Base-by-base conservation (phyloP, 2,888 invertebrate species). In the Mimas tiliae region DNA sequence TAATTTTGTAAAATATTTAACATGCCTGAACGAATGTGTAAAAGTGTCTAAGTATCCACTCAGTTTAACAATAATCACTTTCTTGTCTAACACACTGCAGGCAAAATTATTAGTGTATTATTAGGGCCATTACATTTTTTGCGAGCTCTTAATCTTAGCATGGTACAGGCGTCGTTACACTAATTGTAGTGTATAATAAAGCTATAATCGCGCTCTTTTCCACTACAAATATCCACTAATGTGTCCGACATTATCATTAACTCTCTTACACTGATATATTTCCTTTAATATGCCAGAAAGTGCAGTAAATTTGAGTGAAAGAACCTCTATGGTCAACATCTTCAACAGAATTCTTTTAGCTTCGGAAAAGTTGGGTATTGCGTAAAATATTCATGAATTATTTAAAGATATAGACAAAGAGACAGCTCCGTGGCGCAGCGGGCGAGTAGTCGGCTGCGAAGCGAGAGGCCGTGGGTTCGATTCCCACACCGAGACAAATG, bases 141-240 rank as follows among this genome's bases (percentile, higher is more conserved):
- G 58, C 58, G 12, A 12, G 14, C 42, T 19, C 19, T 58, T 19
- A 58, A 42, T 58, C 58, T 58, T 19, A 21, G 58, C 42, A 58
- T 42, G 19, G 42, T 38, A 19, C 42, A 58, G 58, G 58, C 58
- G 58, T 58, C 58, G 42, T 58, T 72, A 67, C 70, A 70, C 76
- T 81, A 80, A 82, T 81, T 80, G 83, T 73, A 70, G 76, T 73
- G 85, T 81, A 86, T 86, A 86, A 86, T 86, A 82, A 78, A 79
- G 74, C 79, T 68, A 85, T 86, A 75, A 82, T 79, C 72, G 72
- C 73, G 66, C 72, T 73, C 81, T 81, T 83, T 82, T 80, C 80
- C 83, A 76, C 67, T 72, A 70, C 66, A 67, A 72, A 79, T 74
- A 78, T 72, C 70, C 68, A 70, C 79, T 85, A 83, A 84, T 84